Conservation (phyloP, 2,888 invertebrate genomes). For the Gerris lacustris region DNA sequence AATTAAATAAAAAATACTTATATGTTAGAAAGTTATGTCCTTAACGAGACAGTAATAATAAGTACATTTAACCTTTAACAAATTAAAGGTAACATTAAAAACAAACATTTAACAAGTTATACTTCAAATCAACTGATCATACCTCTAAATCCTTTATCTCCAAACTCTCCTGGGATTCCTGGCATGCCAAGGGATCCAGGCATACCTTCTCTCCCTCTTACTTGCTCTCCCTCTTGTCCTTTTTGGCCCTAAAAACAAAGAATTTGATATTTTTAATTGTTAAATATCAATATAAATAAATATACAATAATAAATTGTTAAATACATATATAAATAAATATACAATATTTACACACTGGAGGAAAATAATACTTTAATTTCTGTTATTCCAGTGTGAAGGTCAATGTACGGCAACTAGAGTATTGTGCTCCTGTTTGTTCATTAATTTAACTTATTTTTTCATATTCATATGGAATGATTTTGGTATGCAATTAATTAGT, state of each 20-base stretch:
- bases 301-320: background rate
- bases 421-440: too few relatives aligned
- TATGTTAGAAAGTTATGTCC: background rate
- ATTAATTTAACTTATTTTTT: too few relatives aligned
- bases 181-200: slow-evolving; percentile 8
- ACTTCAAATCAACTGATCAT: background rate
- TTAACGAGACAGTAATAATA: too few relatives aligned
- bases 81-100: too few relatives aligned
- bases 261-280: background rate
- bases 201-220: slow-evolving; percentile 13
- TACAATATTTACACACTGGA: slow-evolving; percentile 1
- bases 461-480: too few relatives aligned
- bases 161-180: slow-evolving; percentile 15
- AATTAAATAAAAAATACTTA: background rate
- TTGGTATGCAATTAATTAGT: too few relatives aligned
- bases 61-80: too few relatives aligned
- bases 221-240: background rate
- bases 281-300: background rate
- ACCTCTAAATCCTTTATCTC: slow-evolving; percentile 12
- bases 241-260: background rate
- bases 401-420: too few relatives aligned
- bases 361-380: too few relatives aligned
- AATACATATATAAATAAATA: slow-evolving; percentile 9
- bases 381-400: too few relatives aligned
- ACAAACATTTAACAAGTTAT: too few relatives aligned